Base-by-base conservation (phyloP, 2,888 invertebrate genomes). In the Drosophila nr. medialis region DNA sequence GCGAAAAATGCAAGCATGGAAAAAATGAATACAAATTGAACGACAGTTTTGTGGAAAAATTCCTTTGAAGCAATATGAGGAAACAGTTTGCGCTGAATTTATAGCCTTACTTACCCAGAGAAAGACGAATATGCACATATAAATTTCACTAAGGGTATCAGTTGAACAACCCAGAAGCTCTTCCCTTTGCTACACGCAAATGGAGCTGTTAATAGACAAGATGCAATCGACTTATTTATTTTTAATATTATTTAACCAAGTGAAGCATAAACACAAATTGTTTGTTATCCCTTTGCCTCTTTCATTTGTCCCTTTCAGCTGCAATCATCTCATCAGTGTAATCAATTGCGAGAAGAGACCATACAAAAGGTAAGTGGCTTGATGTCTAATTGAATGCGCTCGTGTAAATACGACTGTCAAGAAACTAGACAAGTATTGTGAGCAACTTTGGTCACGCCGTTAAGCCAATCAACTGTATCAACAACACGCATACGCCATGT, bases 391-490 rank as follows among this genome's bases (percentile, higher is more conserved):
- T 80, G 75, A 75, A 78, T 70, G 67, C 66, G 36, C 40, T 54
- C 50, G 65, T 51, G 78, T 55, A 84, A 85, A 85, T 75, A 81
- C 8, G n/a, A n/a, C 7, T 54, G 24, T 54, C 60, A 64, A 56
- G 65, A 72, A 81, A 75, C 75, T 80, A 77, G 80, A 80, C 80
- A 86, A 89, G 89, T 79, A 80, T 89, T 87, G 78, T 80, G 80
- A 75, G 72, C 76, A 77, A 75, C 67, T 71, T 71, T 66, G 72
- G 75, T 72, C 82, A 80, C 79, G 64, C 82, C 76, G 76, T 80
- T 75, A 83, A 86, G 81, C 89, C 89, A 87, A 87, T 87, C 90
- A 87, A 81, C 86, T 74, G 77, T 81, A 78, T 87, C 83, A 91
- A 90, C 79, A 87, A 72, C 71, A 86, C 74, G 73, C 72, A 78